Base-by-base conservation (phyloP, 2,797 vertebrate species). In the Etheostoma perlongum region DNA sequence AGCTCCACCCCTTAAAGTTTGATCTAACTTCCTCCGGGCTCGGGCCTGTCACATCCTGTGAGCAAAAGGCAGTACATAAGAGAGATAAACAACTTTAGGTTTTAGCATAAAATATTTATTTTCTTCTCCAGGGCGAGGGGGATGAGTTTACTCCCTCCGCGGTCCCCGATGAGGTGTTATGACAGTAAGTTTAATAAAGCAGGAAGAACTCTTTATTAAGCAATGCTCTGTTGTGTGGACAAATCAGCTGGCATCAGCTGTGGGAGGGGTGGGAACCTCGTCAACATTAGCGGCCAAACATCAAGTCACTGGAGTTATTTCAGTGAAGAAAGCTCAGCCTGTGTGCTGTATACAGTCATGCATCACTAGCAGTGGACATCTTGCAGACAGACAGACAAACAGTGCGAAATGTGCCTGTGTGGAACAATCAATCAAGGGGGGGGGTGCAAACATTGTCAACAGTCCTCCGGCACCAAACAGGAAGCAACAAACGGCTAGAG, bases 201-300 rank as follows among this genome's bases (percentile, higher is more conserved):
- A 93, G 93, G 93, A 95, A 94, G 85, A 94, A 91, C 78, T 94
- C 91, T 93, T 96, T 96, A 96, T 96, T 96, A 96, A 95, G 92
- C 95, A 95, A 95, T 93, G 91, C 94, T 94, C 84, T 91, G 61
- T 89, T 89, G 92, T 89, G 91, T 94, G 95, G 95, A 95, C 94
- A 96, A 95, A 95, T 95, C 95, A 94, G 91, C 83, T 81, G 52
- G 88, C 78, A 82, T 90, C 91, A 64, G 84, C 46, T 49, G 89
- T 86, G 87, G 81, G 78, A 47, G 89, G 87, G 87, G 79, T 77
- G 30, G 88, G 94, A 95, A 96, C 93, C 89, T 89, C 86, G 91
- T 91, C 89, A 87, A 58, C 69, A 65, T 78, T 85, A 79, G 85
- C 69, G 91, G 89, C 83, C 81, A 86, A 89, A 84, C 68, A 78